phyloP scores from a whole-genome alignment of 2,888 invertebrate genomes.

The Epsilonema sp. region DNA sequence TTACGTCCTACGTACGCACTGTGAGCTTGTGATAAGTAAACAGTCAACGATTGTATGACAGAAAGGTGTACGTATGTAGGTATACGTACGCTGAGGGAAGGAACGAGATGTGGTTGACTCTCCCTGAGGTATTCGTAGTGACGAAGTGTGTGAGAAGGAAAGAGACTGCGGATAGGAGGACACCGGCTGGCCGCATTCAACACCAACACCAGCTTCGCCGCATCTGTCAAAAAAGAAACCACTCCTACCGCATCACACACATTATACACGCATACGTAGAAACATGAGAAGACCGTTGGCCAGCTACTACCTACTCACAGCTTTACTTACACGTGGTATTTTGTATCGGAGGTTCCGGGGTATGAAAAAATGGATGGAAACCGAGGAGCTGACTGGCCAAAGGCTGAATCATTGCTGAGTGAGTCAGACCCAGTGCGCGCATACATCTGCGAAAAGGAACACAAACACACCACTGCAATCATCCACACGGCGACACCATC shows the following conservation, averaged over 20 bases:
- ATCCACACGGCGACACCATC: too few species aligned
- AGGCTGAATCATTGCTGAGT: slow-evolving; percentile 69
- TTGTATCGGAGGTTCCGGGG: slow-evolving; percentile 81
- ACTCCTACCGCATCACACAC: background rate
- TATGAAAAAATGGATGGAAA: slow-evolving; percentile 87
- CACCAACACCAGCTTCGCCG: slow-evolving; percentile 70
- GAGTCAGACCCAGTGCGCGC: slow-evolving; percentile 64
- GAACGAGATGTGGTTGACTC: slow-evolving; percentile 74
- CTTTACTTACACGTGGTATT: slow-evolving; percentile 58
- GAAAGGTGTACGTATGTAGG: too few species aligned
- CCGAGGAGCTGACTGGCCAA: slow-evolving; percentile 67
- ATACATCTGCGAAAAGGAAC: slow-evolving; percentile 44
- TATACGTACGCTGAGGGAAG: slow-evolving; percentile 41
- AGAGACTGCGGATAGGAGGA: slow-evolving; percentile 67
- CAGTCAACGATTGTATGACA: too few species aligned
- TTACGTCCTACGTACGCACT: too few species aligned
- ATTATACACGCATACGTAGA: too few species aligned
- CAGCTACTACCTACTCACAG: too few species aligned
- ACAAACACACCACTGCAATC: too few species aligned
- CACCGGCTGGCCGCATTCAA: slow-evolving; percentile 80
- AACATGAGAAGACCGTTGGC: too few species aligned
- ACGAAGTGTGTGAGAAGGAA: slow-evolving; percentile 72
- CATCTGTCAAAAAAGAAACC: slow-evolving; percentile 32
- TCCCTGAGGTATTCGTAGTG: slow-evolving; percentile 82
- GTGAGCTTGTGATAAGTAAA: too few species aligned